These are phyloP conservation scores for Cryptotermes secundus DNA, from an alignment of 1,140 invertebrate genomes.

Conservation along the genomic window DNA sequence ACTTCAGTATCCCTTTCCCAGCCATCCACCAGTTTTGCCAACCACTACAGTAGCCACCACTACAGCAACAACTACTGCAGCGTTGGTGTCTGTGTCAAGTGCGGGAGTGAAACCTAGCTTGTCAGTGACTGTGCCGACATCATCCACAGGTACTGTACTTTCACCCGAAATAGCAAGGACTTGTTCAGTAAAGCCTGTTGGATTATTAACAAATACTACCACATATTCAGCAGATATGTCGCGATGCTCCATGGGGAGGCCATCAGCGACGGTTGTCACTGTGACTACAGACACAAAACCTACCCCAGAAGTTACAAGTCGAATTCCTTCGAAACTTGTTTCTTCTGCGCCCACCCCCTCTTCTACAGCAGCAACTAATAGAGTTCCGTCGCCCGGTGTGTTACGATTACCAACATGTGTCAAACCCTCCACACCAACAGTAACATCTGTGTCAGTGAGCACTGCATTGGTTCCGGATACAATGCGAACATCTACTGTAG, in stretches of 20 bases:
- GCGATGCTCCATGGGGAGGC: slow-evolving; percentile 12
- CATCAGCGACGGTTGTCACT: slow-evolving; percentile 23
- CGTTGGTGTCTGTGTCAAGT: slow-evolving; percentile 32
- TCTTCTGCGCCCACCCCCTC: not conserved
- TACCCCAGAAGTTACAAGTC: slow-evolving; percentile 21
- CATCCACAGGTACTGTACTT: slow-evolving; percentile 4
- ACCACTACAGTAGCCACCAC: slow-evolving; percentile 40
- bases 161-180: slow-evolving; percentile 21
- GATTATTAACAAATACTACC: not conserved
- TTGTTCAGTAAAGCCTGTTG: slow-evolving; percentile 23
- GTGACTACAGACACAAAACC: slow-evolving; percentile 24
- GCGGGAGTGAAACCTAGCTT: not conserved
- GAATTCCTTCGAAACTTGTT: slow-evolving; percentile 12
- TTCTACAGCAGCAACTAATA: not conserved
- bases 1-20: slow-evolving; percentile 79
- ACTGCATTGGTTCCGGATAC: not conserved
- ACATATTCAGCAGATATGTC: not conserved
- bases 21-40: slow-evolving; percentile 63
- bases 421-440: not conserved
- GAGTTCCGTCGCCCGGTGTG: slow-evolving; percentile 18
- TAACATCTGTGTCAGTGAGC: not conserved
- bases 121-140: slow-evolving; percentile 25
- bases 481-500: not conserved
- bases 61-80: slow-evolving; percentile 37
- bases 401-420: not conserved